Evolutionary conservation across 2,113 vertebrate genomes (phyloP).

Genomic region (Sterna hirundo): DNA sequence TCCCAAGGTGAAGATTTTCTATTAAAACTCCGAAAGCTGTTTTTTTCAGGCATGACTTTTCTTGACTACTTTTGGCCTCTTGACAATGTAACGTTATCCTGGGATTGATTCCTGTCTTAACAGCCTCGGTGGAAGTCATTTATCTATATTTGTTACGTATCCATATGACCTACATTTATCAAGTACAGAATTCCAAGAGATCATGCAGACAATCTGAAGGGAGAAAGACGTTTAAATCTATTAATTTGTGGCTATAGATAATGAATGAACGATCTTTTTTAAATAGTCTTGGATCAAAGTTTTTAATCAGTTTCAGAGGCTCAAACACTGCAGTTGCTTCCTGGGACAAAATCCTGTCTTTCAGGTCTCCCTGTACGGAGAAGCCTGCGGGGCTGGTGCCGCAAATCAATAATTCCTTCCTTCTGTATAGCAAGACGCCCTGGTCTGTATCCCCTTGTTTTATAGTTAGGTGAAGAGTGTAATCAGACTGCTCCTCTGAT

Average conservation of each 20-base stretch:
- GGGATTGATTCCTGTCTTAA: conserved; percentile 48
- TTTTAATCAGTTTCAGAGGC: conserved; percentile 1
- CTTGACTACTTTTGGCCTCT: conserved; percentile 53
- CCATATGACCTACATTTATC: conserved; percentile 47
- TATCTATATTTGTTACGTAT: conserved; percentile 35
- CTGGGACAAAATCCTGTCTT: neutral
- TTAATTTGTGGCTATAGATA: conserved; percentile 42
- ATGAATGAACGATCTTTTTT: neutral
- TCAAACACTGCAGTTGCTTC: neutral
- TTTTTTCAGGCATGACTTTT: conserved; percentile 13
- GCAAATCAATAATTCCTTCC: neutral
- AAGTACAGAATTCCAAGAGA: conserved; percentile 11
- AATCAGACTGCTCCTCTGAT: neutral
- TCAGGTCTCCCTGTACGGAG: fast-evolving
- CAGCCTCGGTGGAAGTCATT: conserved; percentile 51
- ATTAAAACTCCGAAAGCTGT: conserved; percentile 45
- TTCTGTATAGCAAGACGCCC: neutral
- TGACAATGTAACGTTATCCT: conserved; percentile 13
- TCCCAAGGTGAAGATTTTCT: conserved; percentile 56
- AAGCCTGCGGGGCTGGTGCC: neutral
- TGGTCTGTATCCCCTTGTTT: neutral
- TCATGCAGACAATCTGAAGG: neutral
- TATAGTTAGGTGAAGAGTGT: neutral
- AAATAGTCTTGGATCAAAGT: neutral
- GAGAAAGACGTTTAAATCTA: neutral